phyloP scores from a whole-genome alignment of 2,113 vertebrate genomes.

The rat (Rattus norvegicus) region GRCr8 NC_086030.1:12538001-12538500 shows the following conservation, averaged over 20 bases:
- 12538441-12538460: neutral
- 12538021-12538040: constrained; percentile 42
- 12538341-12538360: neutral
- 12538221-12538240: constrained; percentile 8
- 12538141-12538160: neutral
- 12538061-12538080: constrained; percentile 22
- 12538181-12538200: constrained; percentile 24
- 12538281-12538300: neutral
- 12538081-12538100: constrained; percentile 58
- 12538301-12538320: constrained; percentile 50
- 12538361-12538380: constrained; percentile 12
- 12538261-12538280: neutral
- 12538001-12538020: constrained; percentile 30
- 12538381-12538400: constrained; percentile 22
- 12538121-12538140: constrained; percentile 8
- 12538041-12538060: neutral
- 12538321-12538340: neutral
- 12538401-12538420: neutral
- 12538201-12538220: constrained; percentile 42
- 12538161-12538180: constrained; percentile 28
- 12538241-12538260: neutral
- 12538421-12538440: constrained; percentile 11
- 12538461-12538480: constrained; percentile 15
- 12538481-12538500: neutral
- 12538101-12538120: constrained; percentile 58